Conservation (phyloP, 2,797 vertebrate genomes). For the Triplophysa yarkandensis region DNA sequence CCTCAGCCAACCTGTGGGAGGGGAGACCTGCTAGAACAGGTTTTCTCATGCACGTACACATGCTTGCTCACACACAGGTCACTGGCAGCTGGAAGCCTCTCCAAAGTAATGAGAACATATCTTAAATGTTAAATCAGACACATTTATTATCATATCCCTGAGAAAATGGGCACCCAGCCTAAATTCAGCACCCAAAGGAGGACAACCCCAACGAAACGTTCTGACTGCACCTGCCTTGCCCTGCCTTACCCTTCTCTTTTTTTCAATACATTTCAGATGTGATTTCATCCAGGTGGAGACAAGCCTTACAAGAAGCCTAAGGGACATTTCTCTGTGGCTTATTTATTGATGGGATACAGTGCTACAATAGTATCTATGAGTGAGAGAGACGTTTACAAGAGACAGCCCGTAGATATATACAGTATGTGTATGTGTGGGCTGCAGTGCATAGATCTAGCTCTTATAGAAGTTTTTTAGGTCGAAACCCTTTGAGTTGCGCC, state of each 20-base stretch:
- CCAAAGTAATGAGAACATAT: conserved; percentile 36
- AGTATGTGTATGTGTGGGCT: not conserved
- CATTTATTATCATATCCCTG: conserved; percentile 61
- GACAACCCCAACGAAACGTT: conserved; percentile 11
- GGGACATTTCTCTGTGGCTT: conserved; percentile 36
- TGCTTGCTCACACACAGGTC: conserved; percentile 20
- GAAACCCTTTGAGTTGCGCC: too few species aligned
- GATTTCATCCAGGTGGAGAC: conserved; percentile 43
- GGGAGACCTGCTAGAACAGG: conserved; percentile 78
- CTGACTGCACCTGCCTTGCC: conserved; percentile 25
- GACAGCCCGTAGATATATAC: conserved; percentile 22
- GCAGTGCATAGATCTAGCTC: not conserved
- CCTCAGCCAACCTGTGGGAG: conserved; percentile 65
- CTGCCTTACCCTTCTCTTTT: conserved; percentile 19
- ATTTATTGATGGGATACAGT: conserved; percentile 21
- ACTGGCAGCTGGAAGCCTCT: conserved; percentile 36
- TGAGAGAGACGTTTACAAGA: not conserved
- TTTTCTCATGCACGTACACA: conserved; percentile 54
- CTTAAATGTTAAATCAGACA: conserved; percentile 69
- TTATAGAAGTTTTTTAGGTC: too few species aligned
- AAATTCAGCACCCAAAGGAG: conserved; percentile 30
- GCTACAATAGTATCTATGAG: conserved; percentile 29
- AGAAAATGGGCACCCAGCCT: conserved; percentile 57
- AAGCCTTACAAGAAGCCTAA: conserved; percentile 36
- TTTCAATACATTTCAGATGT: conserved; percentile 2